Evolutionary conservation across 2,113 vertebrate genomes (phyloP).

Genomic region (Plecturocebus donacophilus): DNA sequence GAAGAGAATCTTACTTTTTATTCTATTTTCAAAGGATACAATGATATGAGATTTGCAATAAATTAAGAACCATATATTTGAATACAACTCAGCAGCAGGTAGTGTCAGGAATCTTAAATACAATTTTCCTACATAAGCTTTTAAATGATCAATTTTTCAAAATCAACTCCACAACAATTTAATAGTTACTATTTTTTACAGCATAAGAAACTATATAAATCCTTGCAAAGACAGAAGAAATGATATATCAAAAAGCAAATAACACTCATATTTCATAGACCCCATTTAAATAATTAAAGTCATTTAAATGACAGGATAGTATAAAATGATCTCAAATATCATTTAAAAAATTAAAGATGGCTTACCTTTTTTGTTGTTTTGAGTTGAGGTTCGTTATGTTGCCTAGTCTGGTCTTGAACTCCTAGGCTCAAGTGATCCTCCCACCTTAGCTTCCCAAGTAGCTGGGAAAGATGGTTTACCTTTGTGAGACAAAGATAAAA

Average conservation of each 20-base stretch:
- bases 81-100: neutral
- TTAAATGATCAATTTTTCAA: constrained; percentile 51
- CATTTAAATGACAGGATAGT: neutral
- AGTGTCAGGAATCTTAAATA: constrained; percentile 37
- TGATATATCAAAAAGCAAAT: constrained; percentile 24
- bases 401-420: neutral
- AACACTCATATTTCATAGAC: neutral
- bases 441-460: neutral
- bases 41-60: constrained; percentile 26
- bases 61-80: constrained; percentile 39
- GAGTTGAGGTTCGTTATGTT: neutral
- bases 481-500: neutral
- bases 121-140: constrained; percentile 12
- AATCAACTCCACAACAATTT: constrained; percentile 12
- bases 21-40: neutral
- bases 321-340: neutral
- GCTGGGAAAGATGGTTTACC: neutral
- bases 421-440: neutral
- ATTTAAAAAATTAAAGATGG: constrained; percentile 15
- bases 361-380: neutral
- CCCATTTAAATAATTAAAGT: constrained; percentile 23
- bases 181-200: constrained; percentile 36
- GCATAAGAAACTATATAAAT: neutral
- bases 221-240: constrained; percentile 5
- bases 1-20: neutral